A percentile compares a stretch with the other conserved stretches of the same genome.
Conservation (phyloP, 2,113 vertebrate genomes). For the Gorsachius goisagi region DNA sequence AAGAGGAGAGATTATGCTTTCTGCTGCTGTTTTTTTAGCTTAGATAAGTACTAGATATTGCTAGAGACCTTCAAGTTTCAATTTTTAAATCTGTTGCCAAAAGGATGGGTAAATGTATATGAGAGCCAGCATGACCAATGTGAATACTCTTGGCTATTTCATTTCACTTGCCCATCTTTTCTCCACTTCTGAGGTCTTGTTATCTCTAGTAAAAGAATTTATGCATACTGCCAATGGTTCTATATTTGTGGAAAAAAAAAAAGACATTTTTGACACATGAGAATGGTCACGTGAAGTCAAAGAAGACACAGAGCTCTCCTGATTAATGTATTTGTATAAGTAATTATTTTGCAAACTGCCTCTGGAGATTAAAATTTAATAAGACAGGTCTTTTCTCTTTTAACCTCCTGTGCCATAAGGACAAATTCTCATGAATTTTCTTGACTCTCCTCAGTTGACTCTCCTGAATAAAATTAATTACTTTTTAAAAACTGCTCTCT, state of each 20-base stretch:
- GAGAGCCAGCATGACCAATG: background rate
- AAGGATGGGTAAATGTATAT: background rate
- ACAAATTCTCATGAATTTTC: background rate
- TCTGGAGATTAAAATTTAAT: background rate
- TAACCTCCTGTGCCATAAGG: background rate
- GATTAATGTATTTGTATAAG: background rate
- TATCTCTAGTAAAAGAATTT: background rate
- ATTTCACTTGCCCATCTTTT: background rate
- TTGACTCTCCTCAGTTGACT: background rate
- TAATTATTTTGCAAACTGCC: background rate
- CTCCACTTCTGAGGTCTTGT: background rate
- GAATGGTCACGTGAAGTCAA: background rate
- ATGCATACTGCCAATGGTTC: fast-evolving
- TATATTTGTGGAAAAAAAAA: background rate
- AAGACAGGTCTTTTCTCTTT: background rate
- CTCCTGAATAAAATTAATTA: constrained; percentile 6
- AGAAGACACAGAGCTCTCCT: background rate
- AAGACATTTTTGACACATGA: background rate
- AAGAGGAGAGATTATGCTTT: background rate
- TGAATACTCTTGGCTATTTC: background rate
- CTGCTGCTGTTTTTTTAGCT: background rate
- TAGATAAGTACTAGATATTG: background rate
- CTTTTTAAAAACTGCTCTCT: background rate
- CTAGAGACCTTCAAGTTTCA: background rate
- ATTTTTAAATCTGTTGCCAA: background rate